These are phyloP conservation scores for Chrysocyon brachyurus DNA, from an alignment of 2,797 vertebrate genomes.

Conservation along the genomic window DNA sequence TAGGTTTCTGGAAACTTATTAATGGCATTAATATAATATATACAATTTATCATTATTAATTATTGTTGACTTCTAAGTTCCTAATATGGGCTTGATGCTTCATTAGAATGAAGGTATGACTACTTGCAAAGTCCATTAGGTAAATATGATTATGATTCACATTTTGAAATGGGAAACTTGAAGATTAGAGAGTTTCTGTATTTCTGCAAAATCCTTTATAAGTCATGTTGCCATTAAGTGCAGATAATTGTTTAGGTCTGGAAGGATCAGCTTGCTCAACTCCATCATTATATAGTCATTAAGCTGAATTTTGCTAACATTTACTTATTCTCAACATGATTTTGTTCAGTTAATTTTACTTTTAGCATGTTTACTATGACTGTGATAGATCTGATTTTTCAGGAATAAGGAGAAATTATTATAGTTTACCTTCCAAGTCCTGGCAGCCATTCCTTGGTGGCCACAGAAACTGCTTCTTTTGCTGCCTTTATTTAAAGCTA, in stretches of 20 bases:
- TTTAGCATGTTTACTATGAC: neutral
- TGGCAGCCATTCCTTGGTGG: neutral
- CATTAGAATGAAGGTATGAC: neutral
- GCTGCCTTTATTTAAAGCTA: neutral
- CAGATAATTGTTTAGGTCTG: neutral
- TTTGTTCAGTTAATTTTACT: slow-evolving; percentile 17
- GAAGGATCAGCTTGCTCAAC: neutral
- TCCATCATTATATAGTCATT: neutral
- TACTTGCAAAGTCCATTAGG: neutral
- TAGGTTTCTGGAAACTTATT: neutral
- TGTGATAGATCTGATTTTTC: slow-evolving; percentile 4
- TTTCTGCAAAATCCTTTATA: neutral
- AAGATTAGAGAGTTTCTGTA: neutral
- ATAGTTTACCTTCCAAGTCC: neutral
- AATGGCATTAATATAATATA: neutral
- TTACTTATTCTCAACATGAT: neutral
- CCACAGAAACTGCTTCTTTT: neutral
- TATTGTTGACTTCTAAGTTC: neutral
- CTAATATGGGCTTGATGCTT: neutral
- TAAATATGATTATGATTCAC: neutral
- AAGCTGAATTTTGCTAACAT: neutral
- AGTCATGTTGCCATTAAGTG: neutral
- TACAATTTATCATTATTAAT: neutral
- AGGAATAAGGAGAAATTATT: neutral
- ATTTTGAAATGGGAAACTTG: neutral